Conservation (phyloP, 1,140 invertebrate genomes). For the Dendrolimus punctatus region DNA sequence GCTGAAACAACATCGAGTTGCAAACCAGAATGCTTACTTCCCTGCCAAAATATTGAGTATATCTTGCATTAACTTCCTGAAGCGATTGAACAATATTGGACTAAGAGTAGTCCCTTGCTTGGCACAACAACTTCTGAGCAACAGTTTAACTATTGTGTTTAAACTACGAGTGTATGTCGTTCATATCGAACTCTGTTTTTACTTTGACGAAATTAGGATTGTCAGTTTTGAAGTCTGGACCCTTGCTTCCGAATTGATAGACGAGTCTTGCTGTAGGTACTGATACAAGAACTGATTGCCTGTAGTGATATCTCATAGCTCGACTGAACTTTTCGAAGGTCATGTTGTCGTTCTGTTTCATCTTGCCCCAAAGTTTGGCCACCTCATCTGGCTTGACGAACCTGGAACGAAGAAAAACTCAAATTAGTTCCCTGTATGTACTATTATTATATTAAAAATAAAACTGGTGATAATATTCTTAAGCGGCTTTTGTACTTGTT, state of each 20-base stretch:
- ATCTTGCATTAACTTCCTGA: no score
- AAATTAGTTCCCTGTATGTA: no score
- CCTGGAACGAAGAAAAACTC: conserved; percentile 58
- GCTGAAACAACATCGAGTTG: no score
- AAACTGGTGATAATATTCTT: no score
- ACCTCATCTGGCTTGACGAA: conserved; percentile 93
- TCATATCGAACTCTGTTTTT: conserved; percentile 42
- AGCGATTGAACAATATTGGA: no score
- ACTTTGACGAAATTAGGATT: conserved; percentile 77
- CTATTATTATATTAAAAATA: no score
- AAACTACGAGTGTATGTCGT: conserved; percentile 44
- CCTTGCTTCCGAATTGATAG: conserved; percentile 89
- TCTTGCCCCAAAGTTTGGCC: conserved; percentile 89
- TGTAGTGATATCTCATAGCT: conserved; percentile 96
- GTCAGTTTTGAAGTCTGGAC: conserved; percentile 80
- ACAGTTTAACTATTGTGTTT: conserved; percentile 12
- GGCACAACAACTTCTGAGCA: conserved; percentile 3
- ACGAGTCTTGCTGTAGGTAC: conserved; percentile 87
- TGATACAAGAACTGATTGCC: conserved; percentile 84
- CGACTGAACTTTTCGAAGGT: conserved; percentile 95
- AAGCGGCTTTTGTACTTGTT: no score
- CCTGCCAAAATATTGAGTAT: no score
- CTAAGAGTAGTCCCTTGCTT: no score
- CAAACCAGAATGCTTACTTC: no score
- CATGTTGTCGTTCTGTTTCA: conserved; percentile 92